Base-by-base conservation (phyloP, 2,888 invertebrate species). In the Callinectes sapidus region DNA sequence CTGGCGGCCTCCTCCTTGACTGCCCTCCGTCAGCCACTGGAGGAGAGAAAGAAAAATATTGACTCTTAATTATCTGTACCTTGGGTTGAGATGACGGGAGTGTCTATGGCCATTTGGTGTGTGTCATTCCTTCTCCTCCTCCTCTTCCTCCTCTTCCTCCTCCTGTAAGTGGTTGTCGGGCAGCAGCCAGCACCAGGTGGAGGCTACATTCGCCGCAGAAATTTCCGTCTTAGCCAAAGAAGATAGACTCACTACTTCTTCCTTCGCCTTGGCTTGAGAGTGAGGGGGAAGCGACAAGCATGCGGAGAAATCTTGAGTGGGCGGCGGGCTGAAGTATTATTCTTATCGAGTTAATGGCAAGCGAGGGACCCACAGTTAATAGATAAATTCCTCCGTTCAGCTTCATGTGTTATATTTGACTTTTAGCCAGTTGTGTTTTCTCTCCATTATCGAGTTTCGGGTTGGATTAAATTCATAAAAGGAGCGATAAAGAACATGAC, bases 31-130 rank as follows among this genome's bases (percentile, higher is more conserved):
- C 32, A n/a, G 1, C 86, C 13, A 86, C 86, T 87, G 32, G 39
- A 55, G 55, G n/a, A 42, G 48, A 87, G 87, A 87, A 28, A 87
- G 87, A 87, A 54, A 35, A 54, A 87, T 42, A 87, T 87, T 87
- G 10, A 77, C 71, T 28, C 71, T 77, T 77, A 77, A 77, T 77
- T 77, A 77, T 77, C 71, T 77, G 71, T 77, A 77, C 71, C 71
- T 77, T 28, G 28, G n/a, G 71, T 77, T 77, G n/a, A 77, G 71
- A 77, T 77, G 71, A 28, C 71, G 71, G 5, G 71, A 28, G 71
- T 77, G 71, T 77, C 71, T 28, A 77, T 77, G n/a, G 71, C 71
- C 71, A 77, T n/a, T 77, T 77, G 71, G 71, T 77, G 28, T 39
- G 87, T 87, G 87, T 39, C 39, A 87, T 87, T 48, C 87, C 42